Evolutionary conservation across 2,113 vertebrate genomes (phyloP), one percentile per base, ranked within the genome.

Genomic region (Amazona guildingii): DNA sequence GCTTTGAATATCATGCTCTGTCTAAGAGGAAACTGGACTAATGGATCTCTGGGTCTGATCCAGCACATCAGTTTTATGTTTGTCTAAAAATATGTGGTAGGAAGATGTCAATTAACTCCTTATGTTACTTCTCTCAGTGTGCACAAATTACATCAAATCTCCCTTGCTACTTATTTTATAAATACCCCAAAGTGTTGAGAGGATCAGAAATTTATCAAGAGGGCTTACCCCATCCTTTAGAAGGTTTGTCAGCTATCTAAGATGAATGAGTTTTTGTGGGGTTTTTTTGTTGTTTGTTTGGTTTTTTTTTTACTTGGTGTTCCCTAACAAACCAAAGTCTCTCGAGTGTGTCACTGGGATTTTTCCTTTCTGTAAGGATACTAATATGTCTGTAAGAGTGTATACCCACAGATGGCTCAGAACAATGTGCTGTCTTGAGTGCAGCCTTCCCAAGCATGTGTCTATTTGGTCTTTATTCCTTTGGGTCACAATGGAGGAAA

Each of bases 11-110:
- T 27, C 7, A 2, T 88, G 21, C 35, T 78, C 35, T 75, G 64
- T 74, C 84, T 57, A 18, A 86, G 69, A 94, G 92, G 92, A 95
- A 88, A 39, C 84, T 78, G 79, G 66, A 48, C 92, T 96, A 89
- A 95, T 95, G 77, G 77, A 87, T 84, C 62, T 91, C 91, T 96
- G 91, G 73, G 83, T 89, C 69, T 93, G 52, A 78, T 95, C 92
- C 83, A 92, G 81, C 57, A 69, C 86, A 72, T 82, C 4, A 0
- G 66, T 69, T 94, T 88, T 90, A 57, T 84, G 76, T 89, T 92
- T 89, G 70, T 94, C 66, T 84, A 39, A 89, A 96, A 94, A 86
- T 93, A 88, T 5, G 62, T 84, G 49, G 57, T 94, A 84, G 95
- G 74, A 66, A 89, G 82, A 84, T 63, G 77, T 88, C 74, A 79